Evolutionary conservation across 1,140 invertebrate genomes (phyloP).

Genomic region (Telenomus remus): DNA sequence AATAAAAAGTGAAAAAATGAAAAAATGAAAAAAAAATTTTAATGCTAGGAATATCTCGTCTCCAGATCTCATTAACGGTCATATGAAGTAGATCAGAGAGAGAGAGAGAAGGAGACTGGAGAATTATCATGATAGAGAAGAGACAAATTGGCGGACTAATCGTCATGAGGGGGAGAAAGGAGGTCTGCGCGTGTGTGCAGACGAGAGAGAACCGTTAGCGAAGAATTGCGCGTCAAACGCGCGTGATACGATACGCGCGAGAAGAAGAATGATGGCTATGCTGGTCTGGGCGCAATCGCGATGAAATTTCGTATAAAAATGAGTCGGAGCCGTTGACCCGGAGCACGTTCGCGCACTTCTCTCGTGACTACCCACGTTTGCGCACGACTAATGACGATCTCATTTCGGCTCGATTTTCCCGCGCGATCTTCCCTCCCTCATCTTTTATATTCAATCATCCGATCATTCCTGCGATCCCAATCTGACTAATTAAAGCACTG

Average conservation of each 20-base stretch:
- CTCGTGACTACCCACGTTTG: constrained; percentile 18
- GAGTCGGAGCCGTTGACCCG: constrained; percentile 34
- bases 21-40: too few relatives aligned
- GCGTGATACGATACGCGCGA: constrained; percentile 55
- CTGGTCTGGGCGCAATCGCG: constrained; percentile 12
- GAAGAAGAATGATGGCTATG: constrained; percentile 42
- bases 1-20: too few relatives aligned
- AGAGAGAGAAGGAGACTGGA: too few relatives aligned
- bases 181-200: constrained; percentile 22
- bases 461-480: not conserved
- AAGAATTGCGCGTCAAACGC: constrained; percentile 40
- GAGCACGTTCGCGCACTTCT: constrained; percentile 12
- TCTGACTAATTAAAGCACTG: constrained; percentile 1
- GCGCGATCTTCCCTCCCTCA: constrained; percentile 22
- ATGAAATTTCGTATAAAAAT: constrained; percentile 49
- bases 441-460: not conserved
- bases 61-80: too few relatives aligned
- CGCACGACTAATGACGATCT: constrained; percentile 28
- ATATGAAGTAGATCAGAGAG: too few relatives aligned
- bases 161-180: constrained; percentile 4
- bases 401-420: constrained; percentile 33
- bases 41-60: constrained; percentile 27
- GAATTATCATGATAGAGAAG: too few relatives aligned
- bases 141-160: too few relatives aligned
- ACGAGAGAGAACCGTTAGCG: constrained; percentile 41